A percentile compares a stretch with the other conserved stretches of the same genome.
Evolutionary conservation across 2,888 invertebrate species (phyloP).

Genomic region (Tetranychus truncatus): DNA sequence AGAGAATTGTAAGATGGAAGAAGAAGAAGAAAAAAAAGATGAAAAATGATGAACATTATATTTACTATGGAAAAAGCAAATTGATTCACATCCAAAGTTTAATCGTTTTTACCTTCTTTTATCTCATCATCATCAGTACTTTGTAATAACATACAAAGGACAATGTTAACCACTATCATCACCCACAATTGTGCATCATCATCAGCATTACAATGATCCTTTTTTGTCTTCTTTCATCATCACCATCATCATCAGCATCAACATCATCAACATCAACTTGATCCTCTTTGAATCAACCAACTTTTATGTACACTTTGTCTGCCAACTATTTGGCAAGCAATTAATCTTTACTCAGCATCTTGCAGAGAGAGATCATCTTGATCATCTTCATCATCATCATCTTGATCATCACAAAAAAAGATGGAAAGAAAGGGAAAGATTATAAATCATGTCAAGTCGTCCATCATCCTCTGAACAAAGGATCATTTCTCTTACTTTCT

Average conservation of each 20-base stretch:
- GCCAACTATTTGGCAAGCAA: neutral
- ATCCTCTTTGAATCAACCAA: neutral
- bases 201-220: neutral
- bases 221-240: neutral
- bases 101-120: neutral
- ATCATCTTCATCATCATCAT: no score
- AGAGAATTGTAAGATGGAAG: neutral
- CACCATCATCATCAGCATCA: neutral
- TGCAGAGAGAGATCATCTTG: neutral
- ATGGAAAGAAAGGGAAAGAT: neutral
- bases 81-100: neutral
- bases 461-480: neutral
- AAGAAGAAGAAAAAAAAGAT: neutral
- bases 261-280: neutral
- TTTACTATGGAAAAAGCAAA: neutral
- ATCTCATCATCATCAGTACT: neutral
- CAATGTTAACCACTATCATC: slow-evolving; percentile 1
- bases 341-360: neutral
- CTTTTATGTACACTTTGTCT: neutral
- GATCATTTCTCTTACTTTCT: neutral
- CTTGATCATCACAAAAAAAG: neutral
- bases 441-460: slow-evolving; percentile 1
- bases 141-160: neutral
- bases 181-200: neutral
- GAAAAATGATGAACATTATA: no score